phyloP scores from a whole-genome alignment of 2,888 invertebrate genomes.

The Watsonalla cultraria region DNA sequence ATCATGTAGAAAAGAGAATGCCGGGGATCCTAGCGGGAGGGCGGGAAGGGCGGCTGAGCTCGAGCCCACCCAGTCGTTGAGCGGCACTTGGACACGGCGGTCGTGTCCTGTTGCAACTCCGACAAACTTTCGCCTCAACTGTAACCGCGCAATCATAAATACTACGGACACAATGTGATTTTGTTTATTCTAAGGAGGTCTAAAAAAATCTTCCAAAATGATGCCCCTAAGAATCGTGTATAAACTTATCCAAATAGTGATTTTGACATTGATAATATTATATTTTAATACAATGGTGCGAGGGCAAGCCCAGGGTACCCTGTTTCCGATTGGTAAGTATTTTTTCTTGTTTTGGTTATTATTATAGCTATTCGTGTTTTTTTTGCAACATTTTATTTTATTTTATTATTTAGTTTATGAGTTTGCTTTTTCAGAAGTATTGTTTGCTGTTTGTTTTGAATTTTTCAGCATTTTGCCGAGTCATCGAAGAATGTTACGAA shows the following conservation, averaged over 20 bases:
- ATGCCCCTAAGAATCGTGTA: slow-evolving; percentile 34
- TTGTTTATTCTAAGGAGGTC: slow-evolving; percentile 4
- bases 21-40: slow-evolving; percentile 38
- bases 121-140: slow-evolving; percentile 29
- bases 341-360: slow-evolving; percentile 3
- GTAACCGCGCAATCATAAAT: slow-evolving; percentile 21
- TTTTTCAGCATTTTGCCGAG: no score
- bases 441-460: no score
- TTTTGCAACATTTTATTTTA: no score
- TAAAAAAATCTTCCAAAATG: slow-evolving; percentile 22
- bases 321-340: slow-evolving; percentile 53
- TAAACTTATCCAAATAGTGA: slow-evolving; percentile 37
- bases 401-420: no score
- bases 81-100: slow-evolving; percentile 32
- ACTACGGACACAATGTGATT: slow-evolving; percentile 34
- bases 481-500: no score
- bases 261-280: slow-evolving; percentile 36
- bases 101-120: slow-evolving; percentile 8
- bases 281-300: slow-evolving; percentile 37
- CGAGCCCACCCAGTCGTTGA: slow-evolving; percentile 46
- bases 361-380: neutral
- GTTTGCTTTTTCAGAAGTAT: no score
- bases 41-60: slow-evolving; percentile 36
- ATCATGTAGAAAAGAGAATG: slow-evolving; percentile 51
- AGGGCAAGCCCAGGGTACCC: slow-evolving; percentile 31